Conservation (phyloP, 2,888 invertebrate genomes). For the Tortrix viridana region DNA sequence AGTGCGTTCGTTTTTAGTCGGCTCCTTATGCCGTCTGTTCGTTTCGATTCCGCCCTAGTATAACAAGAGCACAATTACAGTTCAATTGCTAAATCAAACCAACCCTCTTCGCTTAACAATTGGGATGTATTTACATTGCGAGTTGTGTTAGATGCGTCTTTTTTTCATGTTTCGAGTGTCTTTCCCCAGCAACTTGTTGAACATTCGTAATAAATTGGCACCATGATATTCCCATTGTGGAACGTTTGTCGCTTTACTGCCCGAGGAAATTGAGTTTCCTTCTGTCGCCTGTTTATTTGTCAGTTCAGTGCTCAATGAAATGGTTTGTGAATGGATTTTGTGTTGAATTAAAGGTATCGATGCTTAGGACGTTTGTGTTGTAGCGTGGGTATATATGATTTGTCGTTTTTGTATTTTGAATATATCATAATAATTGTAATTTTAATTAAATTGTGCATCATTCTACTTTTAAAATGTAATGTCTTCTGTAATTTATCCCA, state of each 20-base stretch:
- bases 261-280: slow-evolving; percentile 81
- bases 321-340: slow-evolving; percentile 41
- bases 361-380: not conserved
- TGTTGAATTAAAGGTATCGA: slow-evolving; percentile 1
- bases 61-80: too few species aligned
- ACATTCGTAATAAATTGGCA: slow-evolving; percentile 83
- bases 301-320: slow-evolving; percentile 45
- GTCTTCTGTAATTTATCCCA: too few species aligned
- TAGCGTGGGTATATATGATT: not conserved
- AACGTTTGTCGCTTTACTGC: slow-evolving; percentile 82
- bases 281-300: slow-evolving; percentile 75
- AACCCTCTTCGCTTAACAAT: too few species aligned
- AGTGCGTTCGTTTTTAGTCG: slow-evolving; percentile 42
- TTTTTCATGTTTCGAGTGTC: slow-evolving; percentile 64
- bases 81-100: too few species aligned
- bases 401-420: too few species aligned
- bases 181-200: slow-evolving; percentile 82
- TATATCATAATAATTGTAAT: too few species aligned
- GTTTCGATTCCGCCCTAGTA: slow-evolving; percentile 37
- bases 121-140: too few species aligned
- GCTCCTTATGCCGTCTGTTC: slow-evolving; percentile 30
- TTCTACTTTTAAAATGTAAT: too few species aligned
- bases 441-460: too few species aligned
- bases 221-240: slow-evolving; percentile 83
- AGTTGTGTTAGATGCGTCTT: too few species aligned